Conservation (phyloP, 2,113 vertebrate species). For the Muscicapa adusta region DNA sequence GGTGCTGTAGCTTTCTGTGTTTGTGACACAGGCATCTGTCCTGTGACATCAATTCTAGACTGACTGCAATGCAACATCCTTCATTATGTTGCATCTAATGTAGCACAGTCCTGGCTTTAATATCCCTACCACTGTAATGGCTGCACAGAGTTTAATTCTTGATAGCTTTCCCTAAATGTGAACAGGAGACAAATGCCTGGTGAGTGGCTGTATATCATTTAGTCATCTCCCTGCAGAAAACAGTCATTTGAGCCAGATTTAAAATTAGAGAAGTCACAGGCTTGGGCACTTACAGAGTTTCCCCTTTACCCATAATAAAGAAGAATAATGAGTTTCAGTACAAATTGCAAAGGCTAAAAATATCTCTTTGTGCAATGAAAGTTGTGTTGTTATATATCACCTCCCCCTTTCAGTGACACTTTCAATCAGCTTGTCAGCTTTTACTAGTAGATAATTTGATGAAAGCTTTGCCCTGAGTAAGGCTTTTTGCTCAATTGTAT, state of each 20-base stretch:
- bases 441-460: slow-evolving; percentile 69
- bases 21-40: slow-evolving; percentile 15
- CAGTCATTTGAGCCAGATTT: slow-evolving; percentile 23
- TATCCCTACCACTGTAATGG: slow-evolving; percentile 21
- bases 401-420: slow-evolving; percentile 60
- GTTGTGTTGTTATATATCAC: slow-evolving; percentile 68
- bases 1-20: not conserved
- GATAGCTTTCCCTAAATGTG: slow-evolving; percentile 17
- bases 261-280: slow-evolving; percentile 55
- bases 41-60: slow-evolving; percentile 18
- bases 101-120: not conserved
- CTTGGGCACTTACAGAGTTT: slow-evolving; percentile 27
- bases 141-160: slow-evolving; percentile 36
- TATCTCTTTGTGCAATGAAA: slow-evolving; percentile 62
- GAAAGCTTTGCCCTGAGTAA: slow-evolving; percentile 29
- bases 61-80: not conserved
- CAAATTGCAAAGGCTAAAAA: slow-evolving; percentile 57
- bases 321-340: slow-evolving; percentile 45
- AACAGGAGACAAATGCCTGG: not conserved
- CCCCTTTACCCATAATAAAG: slow-evolving; percentile 20
- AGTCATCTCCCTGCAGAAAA: slow-evolving; percentile 28
- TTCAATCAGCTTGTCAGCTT: slow-evolving; percentile 77
- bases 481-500: not conserved
- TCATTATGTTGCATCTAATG: slow-evolving; percentile 9
- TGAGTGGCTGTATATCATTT: slow-evolving; percentile 29